Base-by-base conservation (phyloP, 2,113 vertebrate species). In the Nematolebias whitei region DNA sequence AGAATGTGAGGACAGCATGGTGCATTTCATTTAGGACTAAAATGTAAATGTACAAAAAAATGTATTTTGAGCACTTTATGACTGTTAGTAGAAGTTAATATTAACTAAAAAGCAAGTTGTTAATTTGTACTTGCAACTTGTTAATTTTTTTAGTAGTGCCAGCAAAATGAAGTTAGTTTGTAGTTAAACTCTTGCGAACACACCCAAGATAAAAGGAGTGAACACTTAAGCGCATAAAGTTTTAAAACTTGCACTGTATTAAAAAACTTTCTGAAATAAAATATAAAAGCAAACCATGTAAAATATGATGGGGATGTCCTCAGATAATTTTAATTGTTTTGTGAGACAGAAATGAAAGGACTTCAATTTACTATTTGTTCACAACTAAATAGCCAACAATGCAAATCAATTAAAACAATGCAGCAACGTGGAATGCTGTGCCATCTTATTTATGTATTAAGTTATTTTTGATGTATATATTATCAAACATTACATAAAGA, bases 1-100 rank as follows among this genome's bases (percentile, higher is more conserved):
- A 49, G 97, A 98, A 77, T 96, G 95, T 5, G 95, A 98, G 60
- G 94, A 95, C 55, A 98, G 96, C 90, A 96, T 96, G 95, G 95
- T 98, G 83, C 96, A 98, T 89, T 99, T 98, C 79, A 94, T 96
- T 79, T 99, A 89, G 93, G 40, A 66, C 47, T 35, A 64, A 74
- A 19, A 52, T 20, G n/a, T 43, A 29, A 68, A 47, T 0, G 13
- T 7, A n/a, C 43, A n/a, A 71, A 3, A 4, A 13, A 32, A 48
- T 8, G 12, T 18, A 14, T 63, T 50, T 26, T 43, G 55, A 69
- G 74, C 81, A 82, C 73, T 75, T 81, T 68, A 53, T 74, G 18
- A 47, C 11, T 41, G 19, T 15, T 70, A 6, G 54, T 19, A 68
- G 41, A 19, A 9, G n/a, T 9, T 16, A 4, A 24, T 15, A 63